These are phyloP conservation scores for Rattus norvegicus DNA, from an alignment of 2,113 vertebrate genomes.

Conservation along the genomic window DNA sequence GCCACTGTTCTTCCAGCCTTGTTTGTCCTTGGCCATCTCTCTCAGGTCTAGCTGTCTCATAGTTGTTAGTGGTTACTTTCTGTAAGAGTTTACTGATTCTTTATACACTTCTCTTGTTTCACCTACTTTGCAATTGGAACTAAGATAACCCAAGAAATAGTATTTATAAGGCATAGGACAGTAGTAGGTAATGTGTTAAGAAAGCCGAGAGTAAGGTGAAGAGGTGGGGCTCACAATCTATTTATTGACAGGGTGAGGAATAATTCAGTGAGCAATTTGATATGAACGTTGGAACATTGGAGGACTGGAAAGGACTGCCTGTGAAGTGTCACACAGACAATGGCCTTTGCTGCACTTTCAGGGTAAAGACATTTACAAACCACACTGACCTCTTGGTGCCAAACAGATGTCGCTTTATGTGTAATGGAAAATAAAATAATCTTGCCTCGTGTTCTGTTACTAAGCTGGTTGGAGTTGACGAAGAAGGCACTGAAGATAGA, in stretches of 20 bases:
- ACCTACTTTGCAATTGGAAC: neutral
- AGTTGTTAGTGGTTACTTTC: neutral
- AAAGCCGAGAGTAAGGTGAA: neutral
- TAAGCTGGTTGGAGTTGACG: neutral
- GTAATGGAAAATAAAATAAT: neutral
- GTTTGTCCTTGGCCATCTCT: neutral
- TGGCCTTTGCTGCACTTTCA: neutral
- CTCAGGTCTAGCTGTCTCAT: neutral
- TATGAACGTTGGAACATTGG: neutral
- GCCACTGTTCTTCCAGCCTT: neutral
- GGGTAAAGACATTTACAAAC: neutral
- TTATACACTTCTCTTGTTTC: neutral
- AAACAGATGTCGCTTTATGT: neutral
- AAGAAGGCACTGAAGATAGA: neutral
- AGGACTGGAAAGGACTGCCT: neutral
- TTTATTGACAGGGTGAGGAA: neutral
- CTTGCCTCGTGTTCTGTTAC: neutral
- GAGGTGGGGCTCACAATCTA: neutral
- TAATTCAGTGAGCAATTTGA: neutral
- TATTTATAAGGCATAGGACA: neutral
- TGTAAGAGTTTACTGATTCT: conserved; percentile 1
- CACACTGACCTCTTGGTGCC: neutral
- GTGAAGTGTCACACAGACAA: neutral
- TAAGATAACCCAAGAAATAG: neutral
- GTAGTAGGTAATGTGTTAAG: conserved; percentile 1